Base-by-base conservation (phyloP, 2,888 invertebrate species). In the Lithophane leautieri region DNA sequence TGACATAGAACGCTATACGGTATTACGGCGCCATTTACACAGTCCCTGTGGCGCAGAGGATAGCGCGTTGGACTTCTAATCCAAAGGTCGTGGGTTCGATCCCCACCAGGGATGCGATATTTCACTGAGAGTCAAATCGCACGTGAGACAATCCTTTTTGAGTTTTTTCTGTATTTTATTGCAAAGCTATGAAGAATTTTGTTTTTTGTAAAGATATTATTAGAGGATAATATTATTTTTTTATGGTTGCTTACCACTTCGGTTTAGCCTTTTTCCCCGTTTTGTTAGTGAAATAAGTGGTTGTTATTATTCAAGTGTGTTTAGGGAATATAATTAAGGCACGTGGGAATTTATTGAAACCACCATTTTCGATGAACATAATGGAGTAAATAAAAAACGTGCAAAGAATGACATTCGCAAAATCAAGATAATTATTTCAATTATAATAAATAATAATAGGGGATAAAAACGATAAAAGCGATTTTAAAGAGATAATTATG, bases 61-160 rank as follows among this genome's bases (percentile, higher is more conserved):
- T 97, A 98, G 97, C 98, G 98, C 98, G 98, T 98, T 98, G 98
- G 98, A 98, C 98, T 98, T 98, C 98, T 98, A 98, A 98, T 98
- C 98, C 98, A 98, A 98, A 98, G 98, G 98, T 98, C 98, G 97
- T 97, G 97, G 97, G 97, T 98, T 98, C 98, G 97, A 98, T 98
- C 97, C 98, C 97, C 97, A 97, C 97, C 97, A 97, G 97, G 97
- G 98, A 97, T 98, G 97, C 90, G 62, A 79, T 77, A 28, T 78
- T 50, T 77, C 86, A 85, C 76, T 80, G 70, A 11, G 79, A 72
- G 42, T 82, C 0, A 72, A 3, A 81, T 81, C 81, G 42, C 61
- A 70, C 6, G 82, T 84, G 82, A 80, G 56, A 69, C 12, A 44
- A 12, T 63, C 25, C 22, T 81, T 82, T 84, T 81, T 60, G 6